Conservation (phyloP, 2,888 invertebrate species). For the Himalopsyche kuldschensis region DNA sequence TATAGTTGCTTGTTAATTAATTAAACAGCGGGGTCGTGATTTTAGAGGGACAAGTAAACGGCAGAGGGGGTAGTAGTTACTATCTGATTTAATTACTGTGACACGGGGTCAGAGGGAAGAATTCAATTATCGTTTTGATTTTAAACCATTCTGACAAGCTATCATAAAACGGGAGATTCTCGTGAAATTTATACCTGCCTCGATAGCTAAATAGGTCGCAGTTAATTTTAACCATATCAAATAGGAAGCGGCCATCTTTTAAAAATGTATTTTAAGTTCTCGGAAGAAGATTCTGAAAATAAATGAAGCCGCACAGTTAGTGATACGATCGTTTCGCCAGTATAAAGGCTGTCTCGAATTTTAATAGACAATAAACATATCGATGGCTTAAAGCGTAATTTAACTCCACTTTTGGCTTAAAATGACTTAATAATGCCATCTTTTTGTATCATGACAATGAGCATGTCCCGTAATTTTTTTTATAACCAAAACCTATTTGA, state of each 20-base stretch:
- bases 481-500: no score
- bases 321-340: no score
- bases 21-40: background rate
- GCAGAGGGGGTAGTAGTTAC: no score
- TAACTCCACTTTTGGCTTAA: no score
- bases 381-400: no score
- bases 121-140: background rate
- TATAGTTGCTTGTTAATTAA: background rate
- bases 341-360: no score
- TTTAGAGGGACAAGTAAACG: background rate
- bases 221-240: background rate
- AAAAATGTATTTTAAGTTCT: background rate
- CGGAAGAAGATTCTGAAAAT: no score
- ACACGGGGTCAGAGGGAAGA: background rate
- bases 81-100: background rate
- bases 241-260: background rate
- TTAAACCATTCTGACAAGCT: background rate
- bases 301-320: no score
- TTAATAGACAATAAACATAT: no score
- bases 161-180: background rate
- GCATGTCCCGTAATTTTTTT: no score
- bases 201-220: background rate
- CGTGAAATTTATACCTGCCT: background rate
- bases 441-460: no score
- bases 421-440: no score